Conservation (phyloP, 2,888 invertebrate species). For the Caenorhabditis panamensis region DNA sequence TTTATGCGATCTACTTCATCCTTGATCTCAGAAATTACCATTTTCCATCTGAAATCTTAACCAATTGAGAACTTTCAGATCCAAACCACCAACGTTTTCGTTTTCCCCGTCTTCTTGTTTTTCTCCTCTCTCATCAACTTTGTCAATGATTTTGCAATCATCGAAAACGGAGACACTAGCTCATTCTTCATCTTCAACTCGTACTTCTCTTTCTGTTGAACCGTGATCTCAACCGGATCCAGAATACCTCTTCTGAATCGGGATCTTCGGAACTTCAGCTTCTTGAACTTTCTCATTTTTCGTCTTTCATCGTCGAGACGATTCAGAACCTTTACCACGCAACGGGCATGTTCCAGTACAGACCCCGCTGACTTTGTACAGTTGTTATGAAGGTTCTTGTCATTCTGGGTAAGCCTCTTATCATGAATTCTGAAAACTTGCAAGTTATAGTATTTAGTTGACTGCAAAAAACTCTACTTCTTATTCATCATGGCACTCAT, state of each 20-base stretch:
- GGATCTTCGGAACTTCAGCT: slow-evolving; percentile 33
- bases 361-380: slow-evolving; percentile 57
- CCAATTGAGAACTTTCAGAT: neutral
- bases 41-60: slow-evolving; percentile 63
- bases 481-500: slow-evolving; percentile 73
- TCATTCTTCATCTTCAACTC: slow-evolving; percentile 41
- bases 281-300: slow-evolving; percentile 32
- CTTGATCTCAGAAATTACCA: slow-evolving; percentile 62
- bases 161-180: slow-evolving; percentile 62
- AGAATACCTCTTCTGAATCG: slow-evolving; percentile 23
- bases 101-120: slow-evolving; percentile 55
- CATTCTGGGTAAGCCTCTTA: slow-evolving; percentile 22
- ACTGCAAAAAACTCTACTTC: slow-evolving; percentile 47
- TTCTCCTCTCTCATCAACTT: slow-evolving; percentile 65
- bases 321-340: slow-evolving; percentile 61
- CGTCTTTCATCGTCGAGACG: slow-evolving; percentile 27
- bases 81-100: slow-evolving; percentile 36
- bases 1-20: slow-evolving; percentile 60
- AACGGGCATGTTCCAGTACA: slow-evolving; percentile 62
- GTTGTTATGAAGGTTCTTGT: slow-evolving; percentile 38
- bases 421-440: slow-evolving; percentile 31
- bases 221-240: neutral
- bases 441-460: neutral
- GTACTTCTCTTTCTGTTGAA: slow-evolving; percentile 10
- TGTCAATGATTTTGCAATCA: slow-evolving; percentile 67